These are phyloP conservation scores for Anodontia alba DNA, from an alignment of 2,888 invertebrate genomes.

Conservation along the genomic window DNA sequence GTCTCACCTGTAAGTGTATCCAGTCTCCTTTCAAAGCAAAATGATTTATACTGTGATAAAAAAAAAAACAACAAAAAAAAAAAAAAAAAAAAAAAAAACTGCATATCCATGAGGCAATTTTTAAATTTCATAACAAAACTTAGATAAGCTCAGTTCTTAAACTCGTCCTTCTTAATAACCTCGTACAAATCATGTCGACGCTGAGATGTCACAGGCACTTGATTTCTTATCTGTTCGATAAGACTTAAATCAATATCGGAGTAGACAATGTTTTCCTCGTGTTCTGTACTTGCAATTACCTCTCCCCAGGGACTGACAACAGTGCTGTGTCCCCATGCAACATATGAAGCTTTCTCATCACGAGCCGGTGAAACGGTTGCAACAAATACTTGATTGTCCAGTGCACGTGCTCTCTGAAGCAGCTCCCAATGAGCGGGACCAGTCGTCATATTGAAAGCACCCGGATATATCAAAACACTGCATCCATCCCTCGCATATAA, in stretches of 20 bases:
- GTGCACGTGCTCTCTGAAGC: slow-evolving; percentile 91
- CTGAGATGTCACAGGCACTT: slow-evolving; percentile 93
- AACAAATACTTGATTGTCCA: slow-evolving; percentile 95
- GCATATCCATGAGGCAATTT: too few species aligned
- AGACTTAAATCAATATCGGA: slow-evolving; percentile 91
- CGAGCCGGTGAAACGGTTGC: slow-evolving; percentile 94
- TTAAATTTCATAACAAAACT: too few species aligned
- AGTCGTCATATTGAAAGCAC: slow-evolving; percentile 98
- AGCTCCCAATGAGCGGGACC: slow-evolving; percentile 97
- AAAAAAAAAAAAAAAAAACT: too few species aligned
- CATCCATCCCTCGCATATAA: slow-evolving; percentile 87
- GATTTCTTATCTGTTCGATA: slow-evolving; percentile 91
- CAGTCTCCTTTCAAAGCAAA: too few species aligned
- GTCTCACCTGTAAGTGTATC: too few species aligned
- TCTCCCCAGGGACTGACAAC: slow-evolving; percentile 93
- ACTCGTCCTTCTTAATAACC: slow-evolving; percentile 31
- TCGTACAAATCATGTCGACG: slow-evolving; percentile 90
- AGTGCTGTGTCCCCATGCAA: slow-evolving; percentile 95
- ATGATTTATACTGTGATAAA: too few species aligned
- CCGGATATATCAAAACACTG: slow-evolving; percentile 95
- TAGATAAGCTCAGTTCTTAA: too few species aligned
- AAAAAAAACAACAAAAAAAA: too few species aligned
- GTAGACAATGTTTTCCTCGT: slow-evolving; percentile 90
- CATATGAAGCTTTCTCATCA: slow-evolving; percentile 89
- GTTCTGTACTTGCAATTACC: slow-evolving; percentile 89